These are phyloP conservation scores for Lichenostomus cassidix DNA, from an alignment of 2,113 vertebrate species.

Conservation along the genomic window DNA sequence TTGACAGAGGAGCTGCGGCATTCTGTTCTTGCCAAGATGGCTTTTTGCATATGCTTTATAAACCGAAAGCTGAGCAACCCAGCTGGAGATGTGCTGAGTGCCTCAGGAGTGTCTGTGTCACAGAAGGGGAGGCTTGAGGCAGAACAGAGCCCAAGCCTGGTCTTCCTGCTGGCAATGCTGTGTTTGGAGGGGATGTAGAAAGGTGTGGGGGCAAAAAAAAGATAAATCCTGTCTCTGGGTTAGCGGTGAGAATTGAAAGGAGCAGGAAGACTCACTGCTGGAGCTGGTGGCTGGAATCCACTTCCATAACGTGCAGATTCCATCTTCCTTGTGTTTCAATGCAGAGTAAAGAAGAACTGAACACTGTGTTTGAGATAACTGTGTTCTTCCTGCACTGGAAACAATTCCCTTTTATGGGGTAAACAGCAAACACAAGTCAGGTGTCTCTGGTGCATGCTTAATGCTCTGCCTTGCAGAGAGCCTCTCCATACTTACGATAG, in stretches of 20 bases:
- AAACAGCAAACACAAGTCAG: neutral
- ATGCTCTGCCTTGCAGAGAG: neutral
- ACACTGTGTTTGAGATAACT: neutral
- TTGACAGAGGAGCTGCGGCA: neutral
- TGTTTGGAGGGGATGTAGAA: neutral
- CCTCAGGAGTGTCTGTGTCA: neutral
- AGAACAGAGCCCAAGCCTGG: neutral
- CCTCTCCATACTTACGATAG: neutral
- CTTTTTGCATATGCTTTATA: neutral
- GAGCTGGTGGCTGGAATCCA: neutral
- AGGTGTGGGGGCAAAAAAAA: neutral
- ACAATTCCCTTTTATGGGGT: neutral
- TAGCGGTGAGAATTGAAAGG: neutral
- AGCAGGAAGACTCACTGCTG: neutral
- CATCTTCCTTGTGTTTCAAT: accelerated
- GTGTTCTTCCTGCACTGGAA: neutral
- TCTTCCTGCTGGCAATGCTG: neutral
- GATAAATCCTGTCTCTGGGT: neutral
- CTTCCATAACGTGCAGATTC: neutral
- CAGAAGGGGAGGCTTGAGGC: neutral
- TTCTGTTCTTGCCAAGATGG: neutral
- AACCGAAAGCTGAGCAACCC: neutral
- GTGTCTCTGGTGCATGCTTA: neutral
- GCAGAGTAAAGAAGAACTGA: neutral
- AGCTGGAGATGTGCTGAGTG: neutral